These are phyloP conservation scores for Salvelinus sp. DNA, from an alignment of 2,113 vertebrate species.

Conservation along the genomic window DNA sequence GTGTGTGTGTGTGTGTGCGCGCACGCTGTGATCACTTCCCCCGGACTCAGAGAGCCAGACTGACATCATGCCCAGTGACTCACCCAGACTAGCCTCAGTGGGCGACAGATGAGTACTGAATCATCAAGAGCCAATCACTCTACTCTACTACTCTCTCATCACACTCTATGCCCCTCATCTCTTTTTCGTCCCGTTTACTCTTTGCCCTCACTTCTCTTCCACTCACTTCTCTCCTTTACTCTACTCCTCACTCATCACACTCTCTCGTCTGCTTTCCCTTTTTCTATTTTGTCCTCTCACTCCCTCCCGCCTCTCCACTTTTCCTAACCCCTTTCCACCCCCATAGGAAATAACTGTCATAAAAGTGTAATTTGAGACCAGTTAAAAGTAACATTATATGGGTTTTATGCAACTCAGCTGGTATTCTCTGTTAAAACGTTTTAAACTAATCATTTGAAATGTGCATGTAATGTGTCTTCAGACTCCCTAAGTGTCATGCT, in stretches of 20 bases:
- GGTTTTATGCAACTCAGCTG: neutral
- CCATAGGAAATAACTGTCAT: neutral
- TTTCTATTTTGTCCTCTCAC: neutral
- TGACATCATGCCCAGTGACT: constrained; percentile 1
- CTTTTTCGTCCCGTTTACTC: neutral
- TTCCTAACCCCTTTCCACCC: too few species aligned
- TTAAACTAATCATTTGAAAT: neutral
- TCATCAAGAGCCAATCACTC: constrained; percentile 22
- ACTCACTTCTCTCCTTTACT: neutral
- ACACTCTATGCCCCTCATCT: neutral
- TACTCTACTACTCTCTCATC: neutral
- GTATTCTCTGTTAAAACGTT: constrained; percentile 2
- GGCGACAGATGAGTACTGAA: constrained; percentile 26
- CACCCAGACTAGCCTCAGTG: constrained; percentile 13
- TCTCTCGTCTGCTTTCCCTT: neutral
- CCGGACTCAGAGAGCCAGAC: constrained; percentile 10
- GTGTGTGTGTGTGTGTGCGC: too few species aligned
- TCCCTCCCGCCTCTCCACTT: neutral
- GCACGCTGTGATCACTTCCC: constrained; percentile 9
- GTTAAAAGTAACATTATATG: neutral
- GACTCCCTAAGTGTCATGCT: constrained; percentile 15
- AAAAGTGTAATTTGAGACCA: neutral
- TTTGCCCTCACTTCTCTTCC: neutral
- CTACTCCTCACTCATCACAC: neutral
- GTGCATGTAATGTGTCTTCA: constrained; percentile 16